Percentiles rank a stretch among this genome's conserved stretches.
Evolutionary conservation across 2,797 vertebrate species (phyloP).

Genomic region (Melanogrammus aeglefinus): DNA sequence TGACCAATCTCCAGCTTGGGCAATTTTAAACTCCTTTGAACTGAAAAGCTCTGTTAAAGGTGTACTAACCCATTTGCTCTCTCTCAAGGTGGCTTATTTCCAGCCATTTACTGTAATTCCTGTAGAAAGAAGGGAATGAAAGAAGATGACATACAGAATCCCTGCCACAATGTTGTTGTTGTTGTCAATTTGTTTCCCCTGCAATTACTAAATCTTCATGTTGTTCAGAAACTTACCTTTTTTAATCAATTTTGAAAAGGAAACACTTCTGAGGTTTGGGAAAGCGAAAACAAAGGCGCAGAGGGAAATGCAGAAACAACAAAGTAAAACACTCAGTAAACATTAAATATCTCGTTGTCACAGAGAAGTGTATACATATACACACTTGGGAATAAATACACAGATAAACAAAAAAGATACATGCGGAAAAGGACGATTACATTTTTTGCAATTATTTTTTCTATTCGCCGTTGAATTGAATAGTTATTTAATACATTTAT

Average conservation of each 20-base stretch:
- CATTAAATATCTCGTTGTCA: not conserved
- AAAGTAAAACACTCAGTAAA: not conserved
- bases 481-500: no score
- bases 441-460: not conserved
- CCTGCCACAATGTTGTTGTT: constrained; percentile 5
- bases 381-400: not conserved
- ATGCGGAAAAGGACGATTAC: not conserved
- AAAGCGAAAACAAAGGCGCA: not conserved
- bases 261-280: not conserved
- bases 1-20: constrained; percentile 53
- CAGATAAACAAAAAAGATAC: not conserved
- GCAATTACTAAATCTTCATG: not conserved
- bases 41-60: constrained; percentile 42
- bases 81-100: constrained; percentile 15
- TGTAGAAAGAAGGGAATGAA: constrained; percentile 4
- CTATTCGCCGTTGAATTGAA: not conserved
- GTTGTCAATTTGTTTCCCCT: not conserved
- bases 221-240: not conserved
- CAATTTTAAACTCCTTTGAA: constrained; percentile 48
- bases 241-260: not conserved
- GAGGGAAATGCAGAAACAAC: not conserved
- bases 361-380: no score
- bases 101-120: constrained; percentile 12
- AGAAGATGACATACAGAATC: not conserved
- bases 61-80: constrained; percentile 27